phyloP scores from a whole-genome alignment of 2,888 invertebrate genomes.

The Branchipolynoe longqiensis region DNA sequence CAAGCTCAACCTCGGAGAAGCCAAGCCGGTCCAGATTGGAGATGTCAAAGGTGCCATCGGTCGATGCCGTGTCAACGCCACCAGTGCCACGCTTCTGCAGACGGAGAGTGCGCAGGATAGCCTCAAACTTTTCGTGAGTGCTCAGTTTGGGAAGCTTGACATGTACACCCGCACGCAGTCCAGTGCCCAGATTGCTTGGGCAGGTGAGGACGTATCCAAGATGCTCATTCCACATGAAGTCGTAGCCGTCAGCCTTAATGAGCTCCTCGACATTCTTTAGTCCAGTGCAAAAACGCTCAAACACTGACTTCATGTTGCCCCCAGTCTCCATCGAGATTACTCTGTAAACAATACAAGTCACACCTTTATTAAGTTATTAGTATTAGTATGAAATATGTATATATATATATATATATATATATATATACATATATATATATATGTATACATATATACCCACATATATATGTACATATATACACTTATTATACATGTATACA shows the following conservation, averaged over 20 bases:
- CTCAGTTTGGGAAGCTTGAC: slow-evolving; percentile 88
- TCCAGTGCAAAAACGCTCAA: slow-evolving; percentile 62
- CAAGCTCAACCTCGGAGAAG: slow-evolving; percentile 75
- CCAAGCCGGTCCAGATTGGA: slow-evolving; percentile 78
- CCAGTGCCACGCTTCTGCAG: slow-evolving; percentile 62
- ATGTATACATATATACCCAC: too few species aligned
- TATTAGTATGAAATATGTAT: too few species aligned
- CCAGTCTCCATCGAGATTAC: slow-evolving; percentile 63
- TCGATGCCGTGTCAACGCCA: slow-evolving; percentile 68
- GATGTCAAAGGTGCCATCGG: slow-evolving; percentile 77
- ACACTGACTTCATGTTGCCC: slow-evolving; percentile 62
- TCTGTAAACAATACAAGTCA: not conserved
- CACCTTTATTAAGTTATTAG: too few species aligned
- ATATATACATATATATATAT: too few species aligned
- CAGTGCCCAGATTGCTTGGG: slow-evolving; percentile 92
- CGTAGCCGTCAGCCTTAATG: slow-evolving; percentile 64
- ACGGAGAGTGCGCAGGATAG: slow-evolving; percentile 58
- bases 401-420: too few species aligned
- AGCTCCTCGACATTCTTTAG: slow-evolving; percentile 61
- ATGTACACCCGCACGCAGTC: slow-evolving; percentile 98
- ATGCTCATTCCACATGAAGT: slow-evolving; percentile 64
- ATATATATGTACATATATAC: too few species aligned
- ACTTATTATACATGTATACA: too few species aligned
- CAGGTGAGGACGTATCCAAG: slow-evolving; percentile 91
- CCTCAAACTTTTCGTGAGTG: slow-evolving; percentile 59